Conservation (phyloP, 2,797 vertebrate genomes). For the Buphagus erythrorhynchus region DNA sequence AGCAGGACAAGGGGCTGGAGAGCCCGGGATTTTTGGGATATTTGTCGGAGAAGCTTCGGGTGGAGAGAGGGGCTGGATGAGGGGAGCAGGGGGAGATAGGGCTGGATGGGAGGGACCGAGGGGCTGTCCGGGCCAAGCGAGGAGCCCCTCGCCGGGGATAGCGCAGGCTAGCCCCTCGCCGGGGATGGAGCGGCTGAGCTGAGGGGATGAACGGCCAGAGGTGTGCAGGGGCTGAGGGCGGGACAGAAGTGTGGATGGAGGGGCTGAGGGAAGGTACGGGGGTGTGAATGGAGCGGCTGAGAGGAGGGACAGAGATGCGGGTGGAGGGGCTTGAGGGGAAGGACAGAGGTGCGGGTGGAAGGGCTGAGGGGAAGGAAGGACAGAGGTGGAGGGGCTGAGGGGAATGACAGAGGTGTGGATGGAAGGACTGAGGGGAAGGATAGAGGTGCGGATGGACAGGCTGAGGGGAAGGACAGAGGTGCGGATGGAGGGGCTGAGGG, state of each 20-base stretch:
- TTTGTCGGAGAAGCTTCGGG: background rate
- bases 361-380: background rate
- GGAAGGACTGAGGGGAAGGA: rapidly evolving
- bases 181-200: background rate
- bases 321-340: rapidly evolving
- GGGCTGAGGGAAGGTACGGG: rapidly evolving
- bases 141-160: background rate
- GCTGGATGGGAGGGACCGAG: background rate
- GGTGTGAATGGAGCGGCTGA: rapidly evolving
- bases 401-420: rapidly evolving
- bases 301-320: rapidly evolving
- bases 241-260: rapidly evolving
- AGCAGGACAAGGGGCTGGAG: background rate
- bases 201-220: too few relatives aligned
- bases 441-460: rapidly evolving
- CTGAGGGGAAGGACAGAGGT: rapidly evolving
- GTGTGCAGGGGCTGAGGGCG: background rate
- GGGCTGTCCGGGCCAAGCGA: too few relatives aligned
- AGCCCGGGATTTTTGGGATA: background rate
- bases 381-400: background rate
- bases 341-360: rapidly evolving
- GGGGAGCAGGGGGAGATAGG: background rate
- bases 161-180: too few relatives aligned
- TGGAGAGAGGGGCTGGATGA: background rate
- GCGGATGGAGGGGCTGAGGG: rapidly evolving